Conservation (phyloP, 1,140 invertebrate genomes). For the Ptiloglossa arizonensis region DNA sequence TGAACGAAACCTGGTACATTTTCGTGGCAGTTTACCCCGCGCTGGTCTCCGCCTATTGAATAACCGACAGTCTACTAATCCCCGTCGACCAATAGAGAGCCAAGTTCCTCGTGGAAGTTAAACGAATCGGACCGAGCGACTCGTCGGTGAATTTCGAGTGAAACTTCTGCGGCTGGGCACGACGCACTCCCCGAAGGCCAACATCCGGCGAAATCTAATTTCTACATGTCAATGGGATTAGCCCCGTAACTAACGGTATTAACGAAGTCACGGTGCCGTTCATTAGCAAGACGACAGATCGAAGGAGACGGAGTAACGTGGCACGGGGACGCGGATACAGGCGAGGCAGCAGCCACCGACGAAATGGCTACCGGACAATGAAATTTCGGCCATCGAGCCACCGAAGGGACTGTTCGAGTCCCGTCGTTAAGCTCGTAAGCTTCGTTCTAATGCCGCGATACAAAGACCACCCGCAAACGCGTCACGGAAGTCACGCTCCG, state of each 20-base stretch:
- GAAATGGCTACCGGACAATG: conserved; percentile 43
- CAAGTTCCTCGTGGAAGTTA: background rate
- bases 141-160: background rate
- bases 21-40: too few relatives aligned
- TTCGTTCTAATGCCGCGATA: conserved; percentile 33
- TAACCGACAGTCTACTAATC: background rate
- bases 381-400: conserved; percentile 38
- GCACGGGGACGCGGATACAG: background rate
- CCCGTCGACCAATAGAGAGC: background rate
- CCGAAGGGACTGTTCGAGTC: conserved; percentile 64
- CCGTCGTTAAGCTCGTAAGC: conserved; percentile 64
- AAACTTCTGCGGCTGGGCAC: background rate
- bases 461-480: conserved; percentile 29
- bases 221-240: conserved; percentile 42
- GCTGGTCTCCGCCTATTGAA: background rate
- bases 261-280: conserved; percentile 59
- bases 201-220: conserved; percentile 29
- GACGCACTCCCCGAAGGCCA: background rate
- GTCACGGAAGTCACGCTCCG: background rate
- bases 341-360: conserved; percentile 1
- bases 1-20: too few relatives aligned
- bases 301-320: conserved; percentile 30
- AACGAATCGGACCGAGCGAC: conserved; percentile 8
- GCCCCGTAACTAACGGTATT: conserved; percentile 42
- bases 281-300: conserved; percentile 52